Conservation (phyloP, 2,888 invertebrate genomes). For the Litoditis marina region DNA sequence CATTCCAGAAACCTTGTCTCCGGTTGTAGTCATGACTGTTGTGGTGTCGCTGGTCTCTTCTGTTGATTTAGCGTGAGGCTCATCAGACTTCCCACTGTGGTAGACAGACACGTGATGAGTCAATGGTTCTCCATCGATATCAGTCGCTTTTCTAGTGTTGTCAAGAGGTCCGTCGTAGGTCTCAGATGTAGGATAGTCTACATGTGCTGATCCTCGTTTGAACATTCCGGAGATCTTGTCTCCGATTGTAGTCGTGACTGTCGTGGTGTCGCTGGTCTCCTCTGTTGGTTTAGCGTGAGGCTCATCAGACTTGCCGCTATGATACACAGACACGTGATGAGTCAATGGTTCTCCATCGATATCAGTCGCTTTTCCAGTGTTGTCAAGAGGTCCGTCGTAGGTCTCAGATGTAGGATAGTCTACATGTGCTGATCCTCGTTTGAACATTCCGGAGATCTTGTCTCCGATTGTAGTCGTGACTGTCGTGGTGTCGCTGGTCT, state of each 20-base stretch:
- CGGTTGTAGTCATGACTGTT: neutral
- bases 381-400: neutral
- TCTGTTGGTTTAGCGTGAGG: constrained; percentile 11
- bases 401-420: constrained; percentile 26
- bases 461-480: constrained; percentile 19
- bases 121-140: constrained; percentile 4
- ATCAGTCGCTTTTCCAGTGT: constrained; percentile 3
- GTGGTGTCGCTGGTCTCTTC: constrained; percentile 5
- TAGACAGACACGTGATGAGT: constrained; percentile 17
- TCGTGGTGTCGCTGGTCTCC: neutral
- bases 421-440: constrained; percentile 21
- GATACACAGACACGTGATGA: constrained; percentile 10
- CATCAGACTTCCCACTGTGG: constrained; percentile 15
- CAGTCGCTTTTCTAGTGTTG: neutral
- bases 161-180: constrained; percentile 19
- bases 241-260: neutral
- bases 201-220: constrained; percentile 7
- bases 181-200: constrained; percentile 26
- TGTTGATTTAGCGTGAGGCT: neutral
- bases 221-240: constrained; percentile 12
- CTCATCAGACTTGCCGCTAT: constrained; percentile 17
- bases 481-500: constrained; percentile 8
- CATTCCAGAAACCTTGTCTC: constrained; percentile 22
- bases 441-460: constrained; percentile 33
- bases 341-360: constrained; percentile 16